Evolutionary conservation across 2,888 invertebrate species (phyloP).

Genomic region (Conchocele bisecta): DNA sequence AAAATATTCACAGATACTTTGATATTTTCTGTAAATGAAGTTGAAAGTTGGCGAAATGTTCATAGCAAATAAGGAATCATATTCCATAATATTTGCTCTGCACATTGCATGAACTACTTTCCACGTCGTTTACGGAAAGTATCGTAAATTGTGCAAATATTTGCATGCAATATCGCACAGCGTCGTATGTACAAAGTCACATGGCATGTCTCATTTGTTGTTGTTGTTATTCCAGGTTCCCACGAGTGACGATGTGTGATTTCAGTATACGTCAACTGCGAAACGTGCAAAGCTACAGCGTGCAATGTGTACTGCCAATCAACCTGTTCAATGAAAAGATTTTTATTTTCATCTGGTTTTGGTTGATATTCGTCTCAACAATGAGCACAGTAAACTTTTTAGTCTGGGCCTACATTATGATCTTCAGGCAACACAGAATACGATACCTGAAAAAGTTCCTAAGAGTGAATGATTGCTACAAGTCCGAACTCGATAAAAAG

Average conservation of each 20-base stretch:
- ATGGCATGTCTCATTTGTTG: no score
- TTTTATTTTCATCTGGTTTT: slow-evolving; percentile 84
- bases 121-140: no score
- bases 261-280: slow-evolving; percentile 83
- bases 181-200: no score
- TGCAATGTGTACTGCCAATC: slow-evolving; percentile 82
- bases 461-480: slow-evolving; percentile 78
- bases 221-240: no score
- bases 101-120: no score
- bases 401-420: slow-evolving; percentile 82
- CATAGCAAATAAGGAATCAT: no score
- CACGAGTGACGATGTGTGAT: slow-evolving; percentile 82
- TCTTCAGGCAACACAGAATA: slow-evolving; percentile 76
- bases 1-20: no score
- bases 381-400: slow-evolving; percentile 82
- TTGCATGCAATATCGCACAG: no score
- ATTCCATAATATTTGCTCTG: no score
- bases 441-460: slow-evolving; percentile 80
- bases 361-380: slow-evolving; percentile 83
- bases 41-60: no score
- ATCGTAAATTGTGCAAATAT: no score
- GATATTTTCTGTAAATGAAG: no score
- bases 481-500: slow-evolving; percentile 79
- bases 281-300: slow-evolving; percentile 83
- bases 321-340: slow-evolving; percentile 81